Percentiles rank a stretch among this genome's conserved stretches.
Evolutionary conservation across 2,113 vertebrate species (phyloP).

Genomic region (Varanus salvator): DNA sequence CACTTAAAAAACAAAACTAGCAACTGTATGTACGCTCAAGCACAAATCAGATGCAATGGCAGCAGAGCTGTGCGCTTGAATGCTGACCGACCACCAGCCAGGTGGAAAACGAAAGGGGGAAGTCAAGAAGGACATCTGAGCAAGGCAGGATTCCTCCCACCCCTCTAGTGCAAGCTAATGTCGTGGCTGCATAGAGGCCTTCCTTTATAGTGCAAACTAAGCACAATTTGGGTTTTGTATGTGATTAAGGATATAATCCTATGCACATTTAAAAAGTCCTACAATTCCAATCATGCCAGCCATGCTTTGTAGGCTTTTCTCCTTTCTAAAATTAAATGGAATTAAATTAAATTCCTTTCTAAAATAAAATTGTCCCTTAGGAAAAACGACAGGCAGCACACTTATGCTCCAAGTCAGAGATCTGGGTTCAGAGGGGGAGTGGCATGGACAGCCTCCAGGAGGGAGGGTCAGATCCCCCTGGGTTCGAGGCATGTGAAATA

Average conservation of each 20-base stretch:
- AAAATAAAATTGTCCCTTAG: not conserved
- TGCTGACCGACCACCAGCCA: no score
- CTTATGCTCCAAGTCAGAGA: not conserved
- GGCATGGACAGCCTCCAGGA: no score
- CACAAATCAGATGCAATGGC: not conserved
- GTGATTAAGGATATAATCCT: not conserved
- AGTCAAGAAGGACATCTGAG: no score
- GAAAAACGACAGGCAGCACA: conserved; percentile 11
- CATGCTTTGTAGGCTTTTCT: no score
- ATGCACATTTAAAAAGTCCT: no score
- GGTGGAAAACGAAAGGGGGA: not conserved
- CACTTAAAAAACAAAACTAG: not conserved
- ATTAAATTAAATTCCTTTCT: no score
- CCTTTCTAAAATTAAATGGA: no score
- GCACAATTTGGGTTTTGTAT: not conserved
- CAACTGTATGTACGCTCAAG: not conserved
- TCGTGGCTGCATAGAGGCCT: not conserved
- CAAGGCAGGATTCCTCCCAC: not conserved
- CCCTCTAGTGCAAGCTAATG: not conserved
- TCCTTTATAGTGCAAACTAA: conserved; percentile 28
- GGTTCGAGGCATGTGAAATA: not conserved
- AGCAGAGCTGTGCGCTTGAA: not conserved
- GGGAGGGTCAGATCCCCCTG: no score
- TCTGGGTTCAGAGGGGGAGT: not conserved
- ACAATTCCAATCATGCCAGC: no score